Evolutionary conservation across 2,888 invertebrate genomes (phyloP).

Genomic region (Tineola bisselliella): DNA sequence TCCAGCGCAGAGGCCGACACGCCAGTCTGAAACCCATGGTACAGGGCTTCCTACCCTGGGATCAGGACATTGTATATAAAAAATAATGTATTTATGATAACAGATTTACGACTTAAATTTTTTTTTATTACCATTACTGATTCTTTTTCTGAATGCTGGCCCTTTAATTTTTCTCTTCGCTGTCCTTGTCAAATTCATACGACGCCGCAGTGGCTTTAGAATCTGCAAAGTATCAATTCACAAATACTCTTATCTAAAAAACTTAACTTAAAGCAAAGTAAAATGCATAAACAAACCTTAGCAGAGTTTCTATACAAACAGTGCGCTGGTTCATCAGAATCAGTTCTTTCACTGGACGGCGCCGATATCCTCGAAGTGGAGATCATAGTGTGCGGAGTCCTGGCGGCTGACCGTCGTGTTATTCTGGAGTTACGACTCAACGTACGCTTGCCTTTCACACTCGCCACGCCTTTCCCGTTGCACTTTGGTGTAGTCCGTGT

Average conservation of each 20-base stretch:
- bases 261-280: too few relatives aligned
- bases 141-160: constrained; percentile 42
- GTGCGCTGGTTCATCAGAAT: constrained; percentile 50
- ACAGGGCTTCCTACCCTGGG: too few relatives aligned
- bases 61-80: too few relatives aligned
- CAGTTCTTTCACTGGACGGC: constrained; percentile 52
- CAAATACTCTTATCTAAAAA: too few relatives aligned
- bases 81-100: too few relatives aligned
- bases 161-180: constrained; percentile 54
- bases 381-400: constrained; percentile 15
- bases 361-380: constrained; percentile 33
- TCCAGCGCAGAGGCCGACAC: too few relatives aligned
- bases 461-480: constrained; percentile 18
- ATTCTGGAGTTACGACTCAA: constrained; percentile 28
- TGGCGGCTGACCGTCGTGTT: constrained; percentile 21
- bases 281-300: too few relatives aligned
- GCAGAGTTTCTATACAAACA: constrained; percentile 28
- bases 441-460: constrained; percentile 22
- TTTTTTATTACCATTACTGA: constrained; percentile 37
- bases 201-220: constrained; percentile 45
- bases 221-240: too few relatives aligned
- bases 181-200: constrained; percentile 48
- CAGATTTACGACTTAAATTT: too few relatives aligned
- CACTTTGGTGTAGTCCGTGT: constrained; percentile 35
- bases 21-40: too few relatives aligned